A percentile compares a stretch with the other conserved stretches of the same genome.
phyloP scores from a whole-genome alignment of 2,888 invertebrate species.

The Glaucopsyche alexis region DNA sequence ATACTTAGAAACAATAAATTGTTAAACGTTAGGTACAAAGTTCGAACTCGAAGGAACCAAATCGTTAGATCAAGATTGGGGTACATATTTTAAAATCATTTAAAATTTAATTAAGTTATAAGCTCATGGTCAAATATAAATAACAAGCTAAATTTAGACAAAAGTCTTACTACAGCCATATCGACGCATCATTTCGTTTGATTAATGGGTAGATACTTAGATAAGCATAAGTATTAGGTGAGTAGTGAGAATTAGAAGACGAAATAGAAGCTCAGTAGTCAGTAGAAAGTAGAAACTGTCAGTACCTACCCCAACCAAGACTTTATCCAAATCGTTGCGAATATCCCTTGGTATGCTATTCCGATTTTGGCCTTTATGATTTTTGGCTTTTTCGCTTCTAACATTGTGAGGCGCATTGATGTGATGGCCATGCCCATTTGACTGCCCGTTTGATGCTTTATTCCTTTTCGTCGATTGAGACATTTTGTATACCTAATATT shows the following conservation, averaged over 20 bases:
- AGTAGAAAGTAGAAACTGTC: slow-evolving; percentile 7
- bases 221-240: no score
- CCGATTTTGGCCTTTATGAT: slow-evolving; percentile 48
- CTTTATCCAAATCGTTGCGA: slow-evolving; percentile 67
- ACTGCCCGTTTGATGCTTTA: background rate
- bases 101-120: no score
- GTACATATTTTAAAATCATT: no score
- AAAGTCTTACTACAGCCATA: no score
- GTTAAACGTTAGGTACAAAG: background rate
- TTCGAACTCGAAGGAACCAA: no score
- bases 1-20: background rate
- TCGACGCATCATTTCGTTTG: no score
- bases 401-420: slow-evolving; percentile 30
- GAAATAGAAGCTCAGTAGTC: background rate
- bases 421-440: background rate
- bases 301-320: slow-evolving; percentile 63
- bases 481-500: background rate
- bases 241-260: background rate
- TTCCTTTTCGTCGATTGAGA: background rate
- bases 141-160: no score
- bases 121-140: no score
- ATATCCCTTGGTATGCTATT: slow-evolving; percentile 59
- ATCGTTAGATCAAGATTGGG: no score
- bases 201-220: no score
- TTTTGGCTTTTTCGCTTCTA: slow-evolving; percentile 37